Percentiles rank a stretch among this genome's conserved stretches.
These are phyloP conservation scores for Dendrophyllia cribrosa DNA, from an alignment of 64 coral and sea anemone genomes.

Conservation along the genomic window DNA sequence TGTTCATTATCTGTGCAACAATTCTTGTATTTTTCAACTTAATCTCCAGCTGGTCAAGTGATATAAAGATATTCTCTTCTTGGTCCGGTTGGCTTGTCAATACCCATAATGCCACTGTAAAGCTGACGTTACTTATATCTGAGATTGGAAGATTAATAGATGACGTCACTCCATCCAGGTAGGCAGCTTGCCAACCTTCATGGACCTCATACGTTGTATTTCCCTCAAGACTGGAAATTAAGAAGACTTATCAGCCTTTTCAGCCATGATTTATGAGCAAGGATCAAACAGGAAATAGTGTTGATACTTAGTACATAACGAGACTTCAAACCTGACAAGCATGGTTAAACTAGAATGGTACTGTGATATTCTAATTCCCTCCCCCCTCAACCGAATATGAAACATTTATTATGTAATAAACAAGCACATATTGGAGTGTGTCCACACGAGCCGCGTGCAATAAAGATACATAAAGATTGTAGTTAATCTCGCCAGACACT, in stretches of 20 bases:
- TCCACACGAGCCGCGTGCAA: no score
- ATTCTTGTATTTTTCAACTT: neutral
- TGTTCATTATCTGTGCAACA: neutral
- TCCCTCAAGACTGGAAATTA: neutral
- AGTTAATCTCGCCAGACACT: no score
- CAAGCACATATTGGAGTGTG: no score
- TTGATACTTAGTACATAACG: no score
- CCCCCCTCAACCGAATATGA: no score
- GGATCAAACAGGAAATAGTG: no score
- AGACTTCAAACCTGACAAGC: no score
- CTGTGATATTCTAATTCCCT: no score
- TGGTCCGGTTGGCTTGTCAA: neutral
- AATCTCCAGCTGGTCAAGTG: neutral
- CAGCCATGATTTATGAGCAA: no score
- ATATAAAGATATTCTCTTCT: neutral
- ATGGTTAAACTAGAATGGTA: no score
- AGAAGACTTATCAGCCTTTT: neutral
- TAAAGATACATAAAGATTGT: no score
- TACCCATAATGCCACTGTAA: constrained; percentile 12
- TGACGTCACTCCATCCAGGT: constrained; percentile 1
- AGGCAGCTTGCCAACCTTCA: neutral
- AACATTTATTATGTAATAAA: no score
- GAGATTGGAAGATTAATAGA: neutral
- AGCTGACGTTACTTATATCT: neutral
- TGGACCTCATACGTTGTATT: neutral